These are phyloP conservation scores for Oxycera nigricornis DNA, from an alignment of 2,888 invertebrate species.

Conservation along the genomic window DNA sequence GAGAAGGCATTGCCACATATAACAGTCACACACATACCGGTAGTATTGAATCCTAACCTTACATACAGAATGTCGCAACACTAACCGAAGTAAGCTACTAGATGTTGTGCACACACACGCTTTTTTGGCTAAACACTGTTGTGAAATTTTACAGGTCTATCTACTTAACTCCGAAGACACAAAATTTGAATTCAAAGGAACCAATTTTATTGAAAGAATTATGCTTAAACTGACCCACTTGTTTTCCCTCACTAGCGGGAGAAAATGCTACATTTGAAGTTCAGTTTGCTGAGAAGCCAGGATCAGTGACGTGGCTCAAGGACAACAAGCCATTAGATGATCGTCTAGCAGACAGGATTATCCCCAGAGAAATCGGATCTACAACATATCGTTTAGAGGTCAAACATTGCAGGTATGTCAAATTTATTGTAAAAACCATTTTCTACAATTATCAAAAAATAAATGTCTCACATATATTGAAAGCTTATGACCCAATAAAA, in stretches of 20 bases:
- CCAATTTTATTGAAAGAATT: neutral
- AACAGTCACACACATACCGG: neutral
- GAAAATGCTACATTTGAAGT: conserved; percentile 84
- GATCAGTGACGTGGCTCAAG: conserved; percentile 82
- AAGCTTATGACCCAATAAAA: too few relatives aligned
- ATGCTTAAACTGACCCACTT: neutral
- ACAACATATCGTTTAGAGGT: conserved; percentile 75
- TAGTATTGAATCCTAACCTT: neutral
- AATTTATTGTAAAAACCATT: too few relatives aligned
- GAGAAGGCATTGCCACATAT: conserved; percentile 1
- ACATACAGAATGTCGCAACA: neutral
- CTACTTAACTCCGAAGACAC: neutral
- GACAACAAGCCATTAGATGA: conserved; percentile 84
- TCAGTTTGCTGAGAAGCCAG: conserved; percentile 70
- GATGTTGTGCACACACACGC: neutral
- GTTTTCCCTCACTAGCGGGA: conserved; percentile 69
- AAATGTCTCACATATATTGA: too few relatives aligned
- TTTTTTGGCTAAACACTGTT: too few relatives aligned
- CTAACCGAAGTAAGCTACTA: neutral
- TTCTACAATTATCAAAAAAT: too few relatives aligned
- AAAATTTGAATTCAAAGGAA: neutral
- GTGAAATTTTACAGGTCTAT: neutral
- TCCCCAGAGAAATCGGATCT: conserved; percentile 67
- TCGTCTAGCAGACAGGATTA: conserved; percentile 76
- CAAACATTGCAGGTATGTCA: conserved; percentile 68